Evolutionary conservation across 1,140 invertebrate species (phyloP), one percentile per base, ranked within the genome.

Genomic region (Leptinotarsa undecemlineata): DNA sequence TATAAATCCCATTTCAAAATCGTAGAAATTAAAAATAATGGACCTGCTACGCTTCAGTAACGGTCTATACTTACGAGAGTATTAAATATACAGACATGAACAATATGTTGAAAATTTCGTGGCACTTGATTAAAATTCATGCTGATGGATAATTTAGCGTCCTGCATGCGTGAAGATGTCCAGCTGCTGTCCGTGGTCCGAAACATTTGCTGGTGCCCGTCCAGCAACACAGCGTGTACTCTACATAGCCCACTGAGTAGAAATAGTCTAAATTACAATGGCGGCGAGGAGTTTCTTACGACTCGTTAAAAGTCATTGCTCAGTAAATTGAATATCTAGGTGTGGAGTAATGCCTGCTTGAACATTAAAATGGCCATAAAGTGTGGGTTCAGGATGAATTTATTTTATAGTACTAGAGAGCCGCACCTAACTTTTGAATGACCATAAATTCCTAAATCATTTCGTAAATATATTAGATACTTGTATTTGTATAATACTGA

Each of bases 111-210:
- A 69, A 71, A 71, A 72, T 71, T 66, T 42, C 67, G 8, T 42
- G 8, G 33, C 33, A 47, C 33, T 74, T 76, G 48, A 73, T 76
- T 70, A 66, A 74, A 76, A 76, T 76, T 69, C 72, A 72, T 42
- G 33, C 33, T 74, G 68, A 48, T 66, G 72, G 67, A 4, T 42
- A 66, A 76, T 70, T 73, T 73, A 21, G 64, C 64, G 63, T 73
- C 33, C 51, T 33, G 64, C 15, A 47, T 42, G 51, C 60, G 73
- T 70, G 67, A 51, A 60, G 11, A 61, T 20, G 21, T 21, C 72
- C 60, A 72, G 67, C 67, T 48, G 47, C 15, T 20, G 20, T 48
- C 26, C 67, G 33, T 60, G 57, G 67, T 68, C 48, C 51, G 61
- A 42, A 20, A 57, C 48, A 69, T 23, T 69, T 48, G 21, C 42